Evolutionary conservation across 2,888 invertebrate genomes (phyloP), one percentile per base, ranked within the genome.

Genomic region (Brachyptera putata): DNA sequence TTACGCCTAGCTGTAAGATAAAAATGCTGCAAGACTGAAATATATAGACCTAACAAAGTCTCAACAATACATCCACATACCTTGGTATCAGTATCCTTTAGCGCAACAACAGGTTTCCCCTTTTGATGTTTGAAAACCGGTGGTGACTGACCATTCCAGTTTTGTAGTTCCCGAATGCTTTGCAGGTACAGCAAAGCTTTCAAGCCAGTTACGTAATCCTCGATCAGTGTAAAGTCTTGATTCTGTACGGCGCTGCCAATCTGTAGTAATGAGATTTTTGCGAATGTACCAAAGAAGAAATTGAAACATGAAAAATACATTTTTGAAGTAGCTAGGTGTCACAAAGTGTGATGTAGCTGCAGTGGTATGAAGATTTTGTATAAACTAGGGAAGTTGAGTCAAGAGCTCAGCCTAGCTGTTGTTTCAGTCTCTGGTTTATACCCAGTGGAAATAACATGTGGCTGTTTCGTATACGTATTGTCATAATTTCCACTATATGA

Each of bases 231-330:
- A 71, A 96, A 99, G 76, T 99, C 98, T 78, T 99, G 98, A 77
- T 99, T 99, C 75, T 99, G 98, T 18, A 99, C 84, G 0, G 98
- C 93, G 69, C 96, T 97, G 76, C 98, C 93, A 60, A 96, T 82
- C 87, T 90, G 69, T n/a, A n/a, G n/a, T n/a, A n/a, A n/a, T n/a
- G n/a, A n/a, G n/a, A n/a, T n/a, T n/a, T n/a, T n/a, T n/a, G n/a
- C n/a, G n/a, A 49, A 3, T 18, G 3, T 18, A 14, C 49, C 21
- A 9, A 46, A 11, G 11, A 11, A 36, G 11, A 36, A 11, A 11
- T 13, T 36, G 11, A 11, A 36, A 36, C 13, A 36, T 13, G 13
- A 13, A 36, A 36, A 36, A 36, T 13, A n/a, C n/a, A n/a, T n/a
- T n/a, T n/a, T n/a, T n/a, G n/a, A n/a, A n/a, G n/a, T n/a, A n/a